Evolutionary conservation across 2,888 invertebrate species (phyloP).

Genomic region (Patella ulyssiponensis): DNA sequence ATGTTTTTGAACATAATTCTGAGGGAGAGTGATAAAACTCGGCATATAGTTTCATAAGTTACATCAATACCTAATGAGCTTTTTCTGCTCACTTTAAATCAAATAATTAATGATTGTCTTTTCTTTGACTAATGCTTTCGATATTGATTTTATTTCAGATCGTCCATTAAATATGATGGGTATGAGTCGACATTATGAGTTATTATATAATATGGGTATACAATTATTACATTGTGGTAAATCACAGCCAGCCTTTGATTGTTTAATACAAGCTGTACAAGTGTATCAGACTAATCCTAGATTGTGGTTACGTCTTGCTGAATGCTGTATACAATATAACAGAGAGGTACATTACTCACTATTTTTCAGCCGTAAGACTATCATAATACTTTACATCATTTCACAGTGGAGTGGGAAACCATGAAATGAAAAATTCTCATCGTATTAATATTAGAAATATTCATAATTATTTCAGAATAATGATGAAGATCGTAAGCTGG

Average conservation of each 20-base stretch:
- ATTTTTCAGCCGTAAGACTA: not conserved
- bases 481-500: conserved; percentile 77
- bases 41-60: too few species aligned
- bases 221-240: conserved; percentile 86
- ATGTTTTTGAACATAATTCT: too few species aligned
- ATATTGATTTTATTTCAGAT: conserved; percentile 63
- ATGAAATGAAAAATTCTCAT: too few species aligned
- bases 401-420: too few species aligned
- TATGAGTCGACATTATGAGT: conserved; percentile 78
- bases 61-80: too few species aligned
- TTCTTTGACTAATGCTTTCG: not conserved
- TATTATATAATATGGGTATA: conserved; percentile 88
- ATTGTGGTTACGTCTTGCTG: conserved; percentile 93
- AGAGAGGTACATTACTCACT: conserved; percentile 56
- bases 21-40: too few species aligned
- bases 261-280: conserved; percentile 87
- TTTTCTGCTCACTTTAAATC: too few species aligned
- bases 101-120: too few species aligned
- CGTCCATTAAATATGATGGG: conserved; percentile 79
- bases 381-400: too few species aligned
- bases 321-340: conserved; percentile 77
- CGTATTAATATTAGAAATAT: too few species aligned
- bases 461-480: conserved; percentile 75
- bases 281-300: conserved; percentile 89
- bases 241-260: conserved; percentile 90